phyloP scores from a whole-genome alignment of 2,797 vertebrate species.

The Carcharodon carcharias region DNA sequence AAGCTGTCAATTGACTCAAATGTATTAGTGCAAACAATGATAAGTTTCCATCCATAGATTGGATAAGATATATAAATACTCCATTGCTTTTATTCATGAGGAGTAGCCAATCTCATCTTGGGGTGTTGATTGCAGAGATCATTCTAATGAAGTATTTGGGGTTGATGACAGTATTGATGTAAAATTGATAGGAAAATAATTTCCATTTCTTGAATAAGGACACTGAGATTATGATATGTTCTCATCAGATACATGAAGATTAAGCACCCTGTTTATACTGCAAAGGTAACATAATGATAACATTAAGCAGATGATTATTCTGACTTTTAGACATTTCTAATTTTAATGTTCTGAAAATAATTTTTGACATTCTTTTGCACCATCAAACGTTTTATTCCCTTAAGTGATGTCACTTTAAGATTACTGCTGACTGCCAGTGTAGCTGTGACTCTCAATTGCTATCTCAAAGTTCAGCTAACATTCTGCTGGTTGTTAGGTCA shows the following conservation, averaged over 20 bases:
- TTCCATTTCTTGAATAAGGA: not conserved
- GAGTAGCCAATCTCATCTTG: not conserved
- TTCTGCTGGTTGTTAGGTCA: conserved; percentile 71
- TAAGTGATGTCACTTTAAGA: conserved; percentile 45
- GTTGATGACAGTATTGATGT: not conserved
- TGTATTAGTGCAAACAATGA: not conserved
- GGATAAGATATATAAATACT: not conserved
- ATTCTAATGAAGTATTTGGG: not conserved
- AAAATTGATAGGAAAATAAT: not conserved
- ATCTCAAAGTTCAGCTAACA: conserved; percentile 53
- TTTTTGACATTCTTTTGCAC: not conserved
- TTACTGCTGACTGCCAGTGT: conserved; percentile 51
- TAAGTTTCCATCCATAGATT: not conserved
- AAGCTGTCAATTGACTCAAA: not conserved
- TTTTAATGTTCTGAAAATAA: not conserved
- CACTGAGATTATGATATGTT: not conserved
- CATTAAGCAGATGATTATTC: not conserved
- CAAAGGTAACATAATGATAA: not conserved
- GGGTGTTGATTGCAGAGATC: not conserved
- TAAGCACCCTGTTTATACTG: not conserved
- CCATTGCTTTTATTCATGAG: not conserved
- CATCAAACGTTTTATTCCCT: conserved; percentile 26
- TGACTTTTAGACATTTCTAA: not conserved
- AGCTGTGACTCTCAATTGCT: conserved; percentile 51
- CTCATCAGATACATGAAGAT: not conserved